Percentiles rank a stretch among this genome's conserved stretches.
phyloP scores from a whole-genome alignment of 2,888 invertebrate genomes.

The Oegoconia quadripuncta region DNA sequence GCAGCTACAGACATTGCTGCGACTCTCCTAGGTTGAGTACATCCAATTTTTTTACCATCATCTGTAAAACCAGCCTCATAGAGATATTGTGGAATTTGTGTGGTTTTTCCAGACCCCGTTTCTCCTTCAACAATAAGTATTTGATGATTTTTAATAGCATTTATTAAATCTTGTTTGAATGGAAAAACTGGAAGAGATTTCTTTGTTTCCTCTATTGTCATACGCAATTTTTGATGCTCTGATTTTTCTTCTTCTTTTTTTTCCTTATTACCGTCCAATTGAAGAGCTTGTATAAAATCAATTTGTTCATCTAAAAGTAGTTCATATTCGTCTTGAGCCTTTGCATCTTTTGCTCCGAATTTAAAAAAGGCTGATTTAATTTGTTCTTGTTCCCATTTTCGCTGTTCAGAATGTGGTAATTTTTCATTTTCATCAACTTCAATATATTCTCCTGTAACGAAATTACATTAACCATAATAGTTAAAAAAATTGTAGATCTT shows the following conservation, averaged over 20 bases:
- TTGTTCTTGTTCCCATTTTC: conserved; percentile 99
- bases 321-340: conserved; percentile 90
- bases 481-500: not conserved
- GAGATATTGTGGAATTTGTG: conserved; percentile 98
- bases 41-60: conserved; percentile 94
- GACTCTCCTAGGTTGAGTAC: conserved; percentile 97
- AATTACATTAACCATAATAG: not conserved
- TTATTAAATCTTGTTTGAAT: conserved; percentile 92
- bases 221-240: conserved; percentile 82
- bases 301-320: conserved; percentile 97
- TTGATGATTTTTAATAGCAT: conserved; percentile 94
- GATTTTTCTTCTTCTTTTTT: conserved; percentile 82
- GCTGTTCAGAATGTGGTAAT: conserved; percentile 89
- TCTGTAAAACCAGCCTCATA: conserved; percentile 94
- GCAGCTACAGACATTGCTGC: conserved; percentile 99
- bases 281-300: conserved; percentile 95
- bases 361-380: conserved; percentile 94
- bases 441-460: conserved; percentile 82
- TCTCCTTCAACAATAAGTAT: conserved; percentile 98
- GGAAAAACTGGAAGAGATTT: conserved; percentile 96
- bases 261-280: conserved; percentile 85
- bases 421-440: conserved; percentile 93
- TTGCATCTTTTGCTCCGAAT: conserved; percentile 95
- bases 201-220: conserved; percentile 94
- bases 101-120: conserved; percentile 99